Percentiles rank a stretch among this genome's conserved stretches.
phyloP scores from a whole-genome alignment of 2,888 invertebrate genomes.

The Cephus rjabovi region DNA sequence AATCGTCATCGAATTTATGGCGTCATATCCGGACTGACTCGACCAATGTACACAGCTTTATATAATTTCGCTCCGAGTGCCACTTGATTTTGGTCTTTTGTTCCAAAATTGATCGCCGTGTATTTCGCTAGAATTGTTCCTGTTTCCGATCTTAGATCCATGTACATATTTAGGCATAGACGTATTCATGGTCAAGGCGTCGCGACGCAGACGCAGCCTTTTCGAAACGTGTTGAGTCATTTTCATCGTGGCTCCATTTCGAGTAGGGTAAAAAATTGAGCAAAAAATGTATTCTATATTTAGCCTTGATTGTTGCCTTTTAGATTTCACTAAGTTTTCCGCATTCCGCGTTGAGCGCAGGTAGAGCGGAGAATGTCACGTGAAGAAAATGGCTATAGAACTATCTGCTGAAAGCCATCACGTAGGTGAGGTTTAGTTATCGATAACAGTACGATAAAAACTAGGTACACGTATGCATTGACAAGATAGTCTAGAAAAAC shows the following conservation, averaged over 20 bases:
- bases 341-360: background rate
- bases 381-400: background rate
- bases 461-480: background rate
- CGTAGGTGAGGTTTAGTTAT: background rate
- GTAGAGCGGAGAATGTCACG: background rate
- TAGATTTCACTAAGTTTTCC: background rate
- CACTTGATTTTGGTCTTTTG: background rate
- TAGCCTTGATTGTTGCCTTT: background rate
- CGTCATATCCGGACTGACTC: background rate
- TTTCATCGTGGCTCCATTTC: background rate
- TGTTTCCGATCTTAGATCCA: background rate
- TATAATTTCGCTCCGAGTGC: background rate
- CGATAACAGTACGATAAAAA: background rate
- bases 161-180: background rate
- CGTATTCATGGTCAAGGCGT: background rate
- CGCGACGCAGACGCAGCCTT: background rate
- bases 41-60: background rate
- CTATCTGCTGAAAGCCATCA: background rate
- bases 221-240: background rate
- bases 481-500: background rate
- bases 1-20: background rate
- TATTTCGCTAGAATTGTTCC: background rate
- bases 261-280: background rate
- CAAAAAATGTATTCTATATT: background rate
- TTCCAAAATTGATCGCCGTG: background rate